Percentiles rank a stretch among this genome's conserved stretches.
phyloP scores from a whole-genome alignment of 2,797 vertebrate species.

The Anabacerthia variegaticeps region DNA sequence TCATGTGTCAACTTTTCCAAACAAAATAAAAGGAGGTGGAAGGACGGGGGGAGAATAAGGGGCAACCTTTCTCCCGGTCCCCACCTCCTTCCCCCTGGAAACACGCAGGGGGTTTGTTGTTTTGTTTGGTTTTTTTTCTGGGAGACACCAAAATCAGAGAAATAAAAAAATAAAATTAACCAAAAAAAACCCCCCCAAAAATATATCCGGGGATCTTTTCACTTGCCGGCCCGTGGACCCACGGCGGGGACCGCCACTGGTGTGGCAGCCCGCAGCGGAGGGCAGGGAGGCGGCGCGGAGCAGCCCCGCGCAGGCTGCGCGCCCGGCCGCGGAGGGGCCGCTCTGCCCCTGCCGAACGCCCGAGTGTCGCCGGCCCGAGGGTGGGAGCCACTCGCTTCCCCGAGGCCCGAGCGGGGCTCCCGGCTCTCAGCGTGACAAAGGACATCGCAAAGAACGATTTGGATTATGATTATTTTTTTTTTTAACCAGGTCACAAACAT shows the following conservation, averaged over 20 bases:
- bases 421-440: constrained; percentile 30
- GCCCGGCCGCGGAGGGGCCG: not conserved
- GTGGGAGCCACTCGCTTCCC: not conserved
- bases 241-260: not conserved
- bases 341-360: not conserved
- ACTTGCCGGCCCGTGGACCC: not conserved
- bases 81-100: not conserved
- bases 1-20: constrained; percentile 61
- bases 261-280: not conserved
- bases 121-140: not conserved
- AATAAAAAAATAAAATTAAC: not conserved
- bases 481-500: constrained; percentile 90
- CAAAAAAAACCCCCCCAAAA: not conserved
- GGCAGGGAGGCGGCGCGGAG: not conserved
- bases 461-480: not conserved
- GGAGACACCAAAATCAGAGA: not conserved
- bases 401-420: not conserved
- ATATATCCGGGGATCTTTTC: not conserved
- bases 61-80: not conserved
- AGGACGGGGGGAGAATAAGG: not conserved
- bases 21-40: constrained; percentile 22
- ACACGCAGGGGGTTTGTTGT: not conserved
- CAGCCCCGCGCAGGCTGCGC: not conserved
- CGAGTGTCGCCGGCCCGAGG: not conserved
- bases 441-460: constrained; percentile 43